Evolutionary conservation across 2,113 vertebrate species (phyloP).

Genomic region (Regulus satrapa): DNA sequence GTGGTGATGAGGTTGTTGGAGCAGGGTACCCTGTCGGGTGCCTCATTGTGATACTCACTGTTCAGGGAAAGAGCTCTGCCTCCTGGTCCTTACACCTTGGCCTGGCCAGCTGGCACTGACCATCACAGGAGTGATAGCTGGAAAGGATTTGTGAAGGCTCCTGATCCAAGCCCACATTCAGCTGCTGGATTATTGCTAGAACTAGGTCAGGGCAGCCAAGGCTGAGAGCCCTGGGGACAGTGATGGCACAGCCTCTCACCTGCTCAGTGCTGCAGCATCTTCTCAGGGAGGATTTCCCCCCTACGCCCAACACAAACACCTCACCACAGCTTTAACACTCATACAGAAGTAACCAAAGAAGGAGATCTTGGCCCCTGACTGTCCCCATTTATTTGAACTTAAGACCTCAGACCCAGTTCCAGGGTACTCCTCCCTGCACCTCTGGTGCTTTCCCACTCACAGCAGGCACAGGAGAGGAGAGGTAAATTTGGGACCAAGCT

Average conservation of each 20-base stretch:
- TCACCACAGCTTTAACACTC: neutral
- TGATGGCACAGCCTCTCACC: neutral
- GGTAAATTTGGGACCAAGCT: neutral
- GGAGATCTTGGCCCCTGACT: neutral
- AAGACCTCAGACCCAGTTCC: neutral
- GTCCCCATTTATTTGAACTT: neutral
- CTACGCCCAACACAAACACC: accelerated
- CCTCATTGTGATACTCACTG: neutral
- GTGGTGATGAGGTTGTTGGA: neutral
- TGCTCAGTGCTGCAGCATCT: neutral
- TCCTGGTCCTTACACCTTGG: neutral
- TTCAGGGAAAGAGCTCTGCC: neutral
- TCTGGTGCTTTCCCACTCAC: neutral
- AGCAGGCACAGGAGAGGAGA: neutral
- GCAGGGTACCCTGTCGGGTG: neutral
- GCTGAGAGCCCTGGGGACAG: neutral
- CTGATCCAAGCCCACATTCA: neutral
- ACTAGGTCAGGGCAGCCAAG: neutral
- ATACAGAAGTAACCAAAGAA: neutral
- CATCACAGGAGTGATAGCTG: neutral
- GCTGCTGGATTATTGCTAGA: neutral
- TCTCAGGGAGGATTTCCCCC: neutral
- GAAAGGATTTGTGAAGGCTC: neutral
- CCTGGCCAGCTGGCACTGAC: neutral
- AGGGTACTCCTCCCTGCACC: neutral